Evolutionary conservation across 2,888 invertebrate species (phyloP).

Genomic region (Teinopalpus imperialis): DNA sequence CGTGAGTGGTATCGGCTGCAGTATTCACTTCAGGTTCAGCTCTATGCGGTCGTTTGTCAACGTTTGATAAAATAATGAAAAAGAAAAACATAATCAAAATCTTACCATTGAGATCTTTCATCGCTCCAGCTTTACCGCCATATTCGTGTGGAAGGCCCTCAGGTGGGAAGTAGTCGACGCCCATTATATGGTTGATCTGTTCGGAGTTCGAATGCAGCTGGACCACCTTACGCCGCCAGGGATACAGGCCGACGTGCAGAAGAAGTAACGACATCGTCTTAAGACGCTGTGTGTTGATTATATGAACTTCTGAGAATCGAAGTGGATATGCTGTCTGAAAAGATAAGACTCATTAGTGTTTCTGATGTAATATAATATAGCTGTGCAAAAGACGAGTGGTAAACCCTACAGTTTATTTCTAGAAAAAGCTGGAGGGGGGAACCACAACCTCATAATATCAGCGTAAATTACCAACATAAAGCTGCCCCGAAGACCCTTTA

Average conservation of each 20-base stretch:
- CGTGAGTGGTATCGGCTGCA: too few species aligned
- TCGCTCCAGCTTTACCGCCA: constrained; percentile 89
- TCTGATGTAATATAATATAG: too few species aligned
- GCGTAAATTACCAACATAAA: too few species aligned
- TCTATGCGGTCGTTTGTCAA: too few species aligned
- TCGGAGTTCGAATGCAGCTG: constrained; percentile 56
- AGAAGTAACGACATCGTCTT: constrained; percentile 86
- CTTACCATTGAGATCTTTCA: constrained; percentile 86
- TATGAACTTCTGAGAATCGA: constrained; percentile 91
- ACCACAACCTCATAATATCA: too few species aligned
- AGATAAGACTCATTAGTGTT: too few species aligned
- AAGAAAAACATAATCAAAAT: neutral
- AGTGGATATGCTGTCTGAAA: constrained; percentile 91
- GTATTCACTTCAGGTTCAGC: too few species aligned
- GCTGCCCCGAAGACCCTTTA: too few species aligned
- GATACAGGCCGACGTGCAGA: constrained; percentile 66
- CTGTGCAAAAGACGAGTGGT: too few species aligned
- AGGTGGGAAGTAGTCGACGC: constrained; percentile 85
- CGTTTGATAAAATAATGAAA: too few species aligned
- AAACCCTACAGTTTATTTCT: too few species aligned
- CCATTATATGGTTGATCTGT: constrained; percentile 57
- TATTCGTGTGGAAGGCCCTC: constrained; percentile 91
- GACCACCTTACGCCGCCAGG: constrained; percentile 67
- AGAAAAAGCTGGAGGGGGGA: too few species aligned
- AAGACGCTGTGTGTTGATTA: constrained; percentile 87